Evolutionary conservation across 2,113 vertebrate genomes (phyloP).

Genomic region (Ranitomeya variabilis): DNA sequence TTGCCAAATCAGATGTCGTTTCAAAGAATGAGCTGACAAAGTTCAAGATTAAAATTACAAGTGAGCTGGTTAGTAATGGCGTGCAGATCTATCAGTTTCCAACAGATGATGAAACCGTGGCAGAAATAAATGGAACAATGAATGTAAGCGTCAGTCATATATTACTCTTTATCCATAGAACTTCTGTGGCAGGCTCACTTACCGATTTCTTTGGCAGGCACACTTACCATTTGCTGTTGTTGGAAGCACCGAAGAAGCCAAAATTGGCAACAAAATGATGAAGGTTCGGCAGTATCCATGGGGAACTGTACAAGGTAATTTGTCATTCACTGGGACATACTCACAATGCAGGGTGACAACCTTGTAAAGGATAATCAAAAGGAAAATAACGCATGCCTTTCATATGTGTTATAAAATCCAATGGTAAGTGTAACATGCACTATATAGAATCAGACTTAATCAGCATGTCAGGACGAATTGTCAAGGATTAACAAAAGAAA

Average conservation of each 20-base stretch:
- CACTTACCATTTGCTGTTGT: conserved; percentile 97
- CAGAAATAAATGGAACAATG: conserved; percentile 98
- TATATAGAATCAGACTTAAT: too few species aligned
- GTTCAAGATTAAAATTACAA: conserved; percentile 99
- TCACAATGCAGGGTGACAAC: not conserved
- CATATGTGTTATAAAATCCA: too few species aligned
- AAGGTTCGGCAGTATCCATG: conserved; percentile 97
- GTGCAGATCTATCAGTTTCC: conserved; percentile 99
- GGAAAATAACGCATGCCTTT: too few species aligned
- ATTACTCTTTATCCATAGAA: not conserved
- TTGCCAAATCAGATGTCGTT: conserved; percentile 96
- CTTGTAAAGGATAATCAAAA: not conserved
- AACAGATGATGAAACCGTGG: conserved; percentile 93
- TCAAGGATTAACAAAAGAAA: too few species aligned
- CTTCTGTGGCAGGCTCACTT: too few species aligned
- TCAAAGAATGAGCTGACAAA: conserved; percentile 97
- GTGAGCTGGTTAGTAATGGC: conserved; percentile 95
- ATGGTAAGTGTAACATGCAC: too few species aligned
- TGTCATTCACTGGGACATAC: not conserved
- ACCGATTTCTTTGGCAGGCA: conserved; percentile 73
- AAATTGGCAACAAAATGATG: conserved; percentile 99
- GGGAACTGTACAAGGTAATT: conserved; percentile 91
- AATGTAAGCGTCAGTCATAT: conserved; percentile 79
- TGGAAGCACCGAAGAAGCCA: conserved; percentile 96
- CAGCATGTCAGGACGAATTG: too few species aligned